Evolutionary conservation across 2,888 invertebrate genomes (phyloP).

Genomic region (Noctuana brunneofusca): DNA sequence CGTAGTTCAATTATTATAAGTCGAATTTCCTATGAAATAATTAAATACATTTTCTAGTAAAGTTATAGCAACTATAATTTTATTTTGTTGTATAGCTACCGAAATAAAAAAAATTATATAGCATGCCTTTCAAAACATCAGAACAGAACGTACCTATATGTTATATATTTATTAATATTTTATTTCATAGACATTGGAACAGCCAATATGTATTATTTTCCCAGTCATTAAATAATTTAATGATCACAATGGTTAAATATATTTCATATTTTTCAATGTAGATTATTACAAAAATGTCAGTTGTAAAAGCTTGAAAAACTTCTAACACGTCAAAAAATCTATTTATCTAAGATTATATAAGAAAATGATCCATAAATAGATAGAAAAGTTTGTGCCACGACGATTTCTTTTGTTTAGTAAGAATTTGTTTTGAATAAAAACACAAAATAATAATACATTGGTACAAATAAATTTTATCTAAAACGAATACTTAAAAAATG

Average conservation of each 20-base stretch:
- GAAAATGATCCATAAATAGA: neutral
- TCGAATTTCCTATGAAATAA: too few relatives aligned
- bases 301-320: neutral
- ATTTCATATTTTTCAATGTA: neutral
- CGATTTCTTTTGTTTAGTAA: neutral
- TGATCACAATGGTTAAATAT: neutral
- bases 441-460: neutral
- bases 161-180: too few relatives aligned
- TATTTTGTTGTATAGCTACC: too few relatives aligned
- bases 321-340: neutral
- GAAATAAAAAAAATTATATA: too few relatives aligned
- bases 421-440: neutral
- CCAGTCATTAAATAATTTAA: too few relatives aligned
- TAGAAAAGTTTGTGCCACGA: conserved; percentile 7
- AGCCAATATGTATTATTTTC: too few relatives aligned
- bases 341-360: neutral
- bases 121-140: too few relatives aligned
- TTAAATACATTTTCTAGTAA: too few relatives aligned
- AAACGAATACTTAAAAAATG: neutral
- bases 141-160: too few relatives aligned
- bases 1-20: too few relatives aligned
- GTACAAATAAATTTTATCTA: neutral
- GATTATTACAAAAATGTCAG: neutral
- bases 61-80: too few relatives aligned
- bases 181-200: too few relatives aligned